Percentiles rank a stretch among this genome's conserved stretches.
These are phyloP conservation scores for Ophion obscuratus DNA, from an alignment of 2,888 invertebrate genomes.

Conservation along the genomic window DNA sequence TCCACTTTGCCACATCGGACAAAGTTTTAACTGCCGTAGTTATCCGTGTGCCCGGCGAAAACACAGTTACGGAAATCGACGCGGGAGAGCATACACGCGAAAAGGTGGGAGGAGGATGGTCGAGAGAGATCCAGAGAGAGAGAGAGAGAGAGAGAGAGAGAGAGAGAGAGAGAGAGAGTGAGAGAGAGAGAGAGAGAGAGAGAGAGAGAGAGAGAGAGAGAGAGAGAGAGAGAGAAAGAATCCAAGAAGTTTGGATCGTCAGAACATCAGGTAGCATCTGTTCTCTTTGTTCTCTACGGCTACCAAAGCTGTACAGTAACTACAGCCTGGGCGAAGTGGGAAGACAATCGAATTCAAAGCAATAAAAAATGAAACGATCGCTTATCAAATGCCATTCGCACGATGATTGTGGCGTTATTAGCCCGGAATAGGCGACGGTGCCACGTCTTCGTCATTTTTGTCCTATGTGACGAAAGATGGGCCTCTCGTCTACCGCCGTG, in stretches of 20 bases:
- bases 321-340: conserved; percentile 12
- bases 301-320: conserved; percentile 17
- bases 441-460: background rate
- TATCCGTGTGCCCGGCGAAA: conserved; percentile 59
- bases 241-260: conserved; percentile 61
- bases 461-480: background rate
- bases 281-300: conserved; percentile 41
- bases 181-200: background rate
- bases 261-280: conserved; percentile 62
- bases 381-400: conserved; percentile 19
- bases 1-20: conserved; percentile 62
- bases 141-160: background rate
- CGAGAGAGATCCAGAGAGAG: no score
- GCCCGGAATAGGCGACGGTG: background rate
- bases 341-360: conserved; percentile 11
- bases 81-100: conserved; percentile 34
- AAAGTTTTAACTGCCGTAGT: conserved; percentile 68
- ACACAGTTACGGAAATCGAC: conserved; percentile 65
- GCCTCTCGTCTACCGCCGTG: no score
- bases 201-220: conserved; percentile 2
- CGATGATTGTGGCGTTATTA: conserved; percentile 7
- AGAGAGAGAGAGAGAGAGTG: background rate
- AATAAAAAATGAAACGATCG: conserved; percentile 8
- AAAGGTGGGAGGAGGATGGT: background rate
- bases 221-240: conserved; percentile 19